phyloP scores from a whole-genome alignment of 2,113 vertebrate species.

The Rostratula benghalensis region DNA sequence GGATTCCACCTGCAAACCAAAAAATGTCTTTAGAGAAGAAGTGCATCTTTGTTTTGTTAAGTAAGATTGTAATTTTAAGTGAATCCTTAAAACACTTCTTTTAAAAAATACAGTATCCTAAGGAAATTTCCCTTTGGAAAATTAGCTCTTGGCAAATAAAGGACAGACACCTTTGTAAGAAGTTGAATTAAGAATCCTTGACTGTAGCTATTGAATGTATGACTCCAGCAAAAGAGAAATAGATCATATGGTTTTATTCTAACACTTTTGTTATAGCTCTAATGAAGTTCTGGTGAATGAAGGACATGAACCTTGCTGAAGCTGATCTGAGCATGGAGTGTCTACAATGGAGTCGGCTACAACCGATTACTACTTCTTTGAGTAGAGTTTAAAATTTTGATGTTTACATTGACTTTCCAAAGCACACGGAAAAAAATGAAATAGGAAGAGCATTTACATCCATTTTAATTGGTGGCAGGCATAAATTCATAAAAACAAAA shows the following conservation, averaged over 20 bases:
- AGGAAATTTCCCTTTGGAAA: neutral
- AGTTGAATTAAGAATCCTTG: neutral
- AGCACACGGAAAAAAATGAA: slow-evolving; percentile 35
- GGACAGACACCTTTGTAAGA: neutral
- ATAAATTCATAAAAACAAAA: slow-evolving; percentile 63
- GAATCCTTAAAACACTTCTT: neutral
- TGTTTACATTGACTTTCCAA: slow-evolving; percentile 62
- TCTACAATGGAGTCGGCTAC: slow-evolving; percentile 42
- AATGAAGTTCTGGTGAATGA: slow-evolving; percentile 40
- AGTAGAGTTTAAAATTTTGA: slow-evolving; percentile 46
- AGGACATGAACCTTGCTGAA: slow-evolving; percentile 50
- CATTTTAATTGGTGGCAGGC: slow-evolving; percentile 70
- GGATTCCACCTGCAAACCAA: slow-evolving; percentile 13
- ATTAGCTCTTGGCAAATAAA: neutral
- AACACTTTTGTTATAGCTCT: slow-evolving; percentile 52
- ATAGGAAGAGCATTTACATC: slow-evolving; percentile 66
- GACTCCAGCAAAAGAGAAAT: slow-evolving; percentile 46
- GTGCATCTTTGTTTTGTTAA: neutral
- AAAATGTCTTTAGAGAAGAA: neutral
- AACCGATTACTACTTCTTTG: slow-evolving; percentile 27
- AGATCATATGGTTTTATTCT: slow-evolving; percentile 55
- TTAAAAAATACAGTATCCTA: neutral
- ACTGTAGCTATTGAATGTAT: slow-evolving; percentile 38
- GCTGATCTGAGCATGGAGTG: slow-evolving; percentile 35
- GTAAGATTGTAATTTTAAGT: neutral